These are phyloP conservation scores for Scrobipalpa costella DNA, from an alignment of 2,888 invertebrate genomes.

Conservation along the genomic window DNA sequence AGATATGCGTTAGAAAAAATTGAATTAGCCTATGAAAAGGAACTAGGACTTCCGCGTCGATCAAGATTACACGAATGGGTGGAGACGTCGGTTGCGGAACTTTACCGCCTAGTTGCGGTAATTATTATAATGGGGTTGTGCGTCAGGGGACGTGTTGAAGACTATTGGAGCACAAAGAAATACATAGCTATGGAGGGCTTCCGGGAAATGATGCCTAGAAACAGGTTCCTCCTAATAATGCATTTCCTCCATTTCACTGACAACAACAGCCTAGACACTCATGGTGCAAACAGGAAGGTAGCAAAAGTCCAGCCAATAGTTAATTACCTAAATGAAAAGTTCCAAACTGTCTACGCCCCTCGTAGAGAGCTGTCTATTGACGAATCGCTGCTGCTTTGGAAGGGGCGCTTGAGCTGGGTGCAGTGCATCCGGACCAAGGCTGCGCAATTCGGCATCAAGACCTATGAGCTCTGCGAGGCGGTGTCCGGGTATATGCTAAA, in stretches of 20 bases:
- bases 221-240: not conserved
- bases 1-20: constrained; percentile 3
- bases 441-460: too few relatives aligned
- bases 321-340: constrained; percentile 33
- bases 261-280: not conserved
- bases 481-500: constrained; percentile 31
- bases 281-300: constrained; percentile 25
- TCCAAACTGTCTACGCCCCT: constrained; percentile 25
- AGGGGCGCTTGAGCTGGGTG: too few relatives aligned
- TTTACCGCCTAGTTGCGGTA: not conserved
- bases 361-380: constrained; percentile 31
- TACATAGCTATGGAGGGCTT: not conserved
- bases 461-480: constrained; percentile 34
- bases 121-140: not conserved
- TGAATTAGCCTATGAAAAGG: not conserved
- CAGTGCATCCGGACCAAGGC: too few relatives aligned
- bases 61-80: not conserved
- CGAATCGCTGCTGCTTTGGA: too few relatives aligned
- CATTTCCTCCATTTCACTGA: not conserved
- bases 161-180: not conserved
- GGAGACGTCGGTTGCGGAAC: constrained; percentile 5
- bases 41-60: not conserved
- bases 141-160: not conserved
- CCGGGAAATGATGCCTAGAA: not conserved
- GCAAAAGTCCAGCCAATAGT: constrained; percentile 34